A percentile compares a stretch with the other conserved stretches of the same genome.
Conservation (phyloP, 92 coral and sea anemone species). For the Phenganax subtilis region DNA sequence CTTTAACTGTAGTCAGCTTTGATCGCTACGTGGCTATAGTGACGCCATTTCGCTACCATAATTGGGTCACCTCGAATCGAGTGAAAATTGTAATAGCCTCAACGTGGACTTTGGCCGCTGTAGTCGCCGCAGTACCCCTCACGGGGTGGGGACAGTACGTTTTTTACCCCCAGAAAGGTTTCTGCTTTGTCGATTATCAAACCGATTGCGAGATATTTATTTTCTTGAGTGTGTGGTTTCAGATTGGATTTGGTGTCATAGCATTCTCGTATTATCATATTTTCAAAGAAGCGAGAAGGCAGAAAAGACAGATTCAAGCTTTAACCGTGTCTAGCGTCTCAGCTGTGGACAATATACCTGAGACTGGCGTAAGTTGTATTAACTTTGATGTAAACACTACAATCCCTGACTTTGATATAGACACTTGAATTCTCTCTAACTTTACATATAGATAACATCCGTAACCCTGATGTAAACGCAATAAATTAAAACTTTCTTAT, state of each 20-base stretch:
- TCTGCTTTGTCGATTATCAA: slow-evolving; percentile 31
- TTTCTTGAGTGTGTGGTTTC: slow-evolving; percentile 21
- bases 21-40: slow-evolving; percentile 37
- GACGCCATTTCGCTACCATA: slow-evolving; percentile 29
- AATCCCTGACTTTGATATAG: too few species aligned
- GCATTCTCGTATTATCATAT: slow-evolving; percentile 27
- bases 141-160: slow-evolving; percentile 34
- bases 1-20: slow-evolving; percentile 29
- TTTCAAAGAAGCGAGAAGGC: slow-evolving; percentile 37
- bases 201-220: slow-evolving; percentile 3
- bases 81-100: slow-evolving; percentile 13
- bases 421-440: not conserved
- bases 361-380: not conserved
- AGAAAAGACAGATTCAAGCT: slow-evolving; percentile 23
- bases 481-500: not conserved
- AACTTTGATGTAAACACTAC: too few species aligned
- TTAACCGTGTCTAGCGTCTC: slow-evolving; percentile 4
- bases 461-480: not conserved
- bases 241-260: slow-evolving; percentile 14
- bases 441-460: not conserved
- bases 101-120: slow-evolving; percentile 23
- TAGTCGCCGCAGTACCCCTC: slow-evolving; percentile 23
- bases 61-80: slow-evolving; percentile 16
- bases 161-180: slow-evolving; percentile 37
- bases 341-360: not conserved